phyloP scores from a whole-genome alignment of 2,113 vertebrate genomes.

The Brachypodius melanocephalos region DNA sequence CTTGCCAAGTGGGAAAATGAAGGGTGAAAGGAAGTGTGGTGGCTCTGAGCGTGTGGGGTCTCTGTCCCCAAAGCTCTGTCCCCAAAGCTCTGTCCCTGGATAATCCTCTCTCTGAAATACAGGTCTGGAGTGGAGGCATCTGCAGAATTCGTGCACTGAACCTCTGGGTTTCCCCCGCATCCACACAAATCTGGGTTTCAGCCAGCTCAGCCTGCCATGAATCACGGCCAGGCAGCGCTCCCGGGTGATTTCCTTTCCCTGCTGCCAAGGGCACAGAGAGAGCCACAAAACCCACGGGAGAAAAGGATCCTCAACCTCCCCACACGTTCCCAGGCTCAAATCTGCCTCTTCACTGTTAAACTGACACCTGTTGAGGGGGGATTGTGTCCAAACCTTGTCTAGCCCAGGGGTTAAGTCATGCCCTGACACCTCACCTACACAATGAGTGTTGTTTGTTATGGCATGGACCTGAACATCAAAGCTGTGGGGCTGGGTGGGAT shows the following conservation, averaged over 20 bases:
- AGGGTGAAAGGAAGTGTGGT: background rate
- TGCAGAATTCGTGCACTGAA: background rate
- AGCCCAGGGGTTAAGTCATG: background rate
- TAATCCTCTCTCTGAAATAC: background rate
- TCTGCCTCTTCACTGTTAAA: background rate
- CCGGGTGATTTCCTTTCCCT: background rate
- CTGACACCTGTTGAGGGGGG: background rate
- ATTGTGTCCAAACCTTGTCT: background rate
- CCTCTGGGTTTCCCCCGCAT: background rate
- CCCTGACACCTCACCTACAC: background rate
- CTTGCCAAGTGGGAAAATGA: background rate
- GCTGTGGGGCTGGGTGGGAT: background rate
- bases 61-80: background rate
- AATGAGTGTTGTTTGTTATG: background rate
- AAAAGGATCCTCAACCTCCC: slow-evolving; percentile 35
- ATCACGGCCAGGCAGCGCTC: background rate
- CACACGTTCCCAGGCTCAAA: background rate
- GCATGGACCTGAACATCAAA: background rate
- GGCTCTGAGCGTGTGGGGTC: background rate
- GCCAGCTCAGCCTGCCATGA: background rate
- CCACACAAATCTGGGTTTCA: background rate
- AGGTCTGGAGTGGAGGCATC: background rate
- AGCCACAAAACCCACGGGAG: slow-evolving; percentile 3
- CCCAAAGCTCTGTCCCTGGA: background rate
- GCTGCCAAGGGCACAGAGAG: background rate